phyloP scores from a whole-genome alignment of 2,113 vertebrate genomes.

The Peromyscus leucopus region DNA sequence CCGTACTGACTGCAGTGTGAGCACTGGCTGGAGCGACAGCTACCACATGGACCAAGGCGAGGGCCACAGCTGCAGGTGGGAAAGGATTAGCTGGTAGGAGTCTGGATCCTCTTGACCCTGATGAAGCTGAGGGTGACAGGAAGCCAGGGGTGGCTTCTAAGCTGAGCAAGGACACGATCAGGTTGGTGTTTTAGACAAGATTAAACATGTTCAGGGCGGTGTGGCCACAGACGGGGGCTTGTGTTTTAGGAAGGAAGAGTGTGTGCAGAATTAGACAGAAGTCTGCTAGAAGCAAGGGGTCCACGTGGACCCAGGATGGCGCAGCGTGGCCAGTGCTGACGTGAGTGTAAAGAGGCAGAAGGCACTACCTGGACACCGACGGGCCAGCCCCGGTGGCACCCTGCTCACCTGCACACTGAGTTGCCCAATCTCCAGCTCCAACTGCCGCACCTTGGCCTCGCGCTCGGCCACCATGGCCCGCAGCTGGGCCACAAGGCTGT shows the following conservation, averaged over 20 bases:
- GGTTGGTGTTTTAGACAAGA: not conserved
- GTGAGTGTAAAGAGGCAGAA: not conserved
- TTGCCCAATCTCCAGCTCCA: slow-evolving; percentile 88
- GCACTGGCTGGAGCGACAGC: not conserved
- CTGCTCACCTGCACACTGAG: slow-evolving; percentile 86
- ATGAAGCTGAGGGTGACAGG: not conserved
- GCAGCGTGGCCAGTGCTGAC: accelerated
- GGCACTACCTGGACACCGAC: not conserved
- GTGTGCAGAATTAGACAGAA: not conserved
- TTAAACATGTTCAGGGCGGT: too few species aligned
- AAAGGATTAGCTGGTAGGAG: not conserved
- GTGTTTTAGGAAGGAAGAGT: not conserved
- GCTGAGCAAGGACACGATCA: not conserved
- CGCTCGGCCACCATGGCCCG: slow-evolving; percentile 87
- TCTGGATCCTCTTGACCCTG: not conserved
- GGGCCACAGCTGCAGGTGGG: not conserved
- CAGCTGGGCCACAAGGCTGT: slow-evolving; percentile 87
- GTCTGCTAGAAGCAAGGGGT: not conserved
- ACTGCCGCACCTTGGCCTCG: slow-evolving; percentile 89
- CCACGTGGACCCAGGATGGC: not conserved
- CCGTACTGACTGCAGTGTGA: not conserved
- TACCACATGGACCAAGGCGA: not conserved
- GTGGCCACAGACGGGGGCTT: not conserved
- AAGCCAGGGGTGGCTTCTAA: not conserved
- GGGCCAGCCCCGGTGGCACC: not conserved